These are phyloP conservation scores for Serranus cabrilla DNA, from an alignment of 2,797 vertebrate species.

Conservation along the genomic window DNA sequence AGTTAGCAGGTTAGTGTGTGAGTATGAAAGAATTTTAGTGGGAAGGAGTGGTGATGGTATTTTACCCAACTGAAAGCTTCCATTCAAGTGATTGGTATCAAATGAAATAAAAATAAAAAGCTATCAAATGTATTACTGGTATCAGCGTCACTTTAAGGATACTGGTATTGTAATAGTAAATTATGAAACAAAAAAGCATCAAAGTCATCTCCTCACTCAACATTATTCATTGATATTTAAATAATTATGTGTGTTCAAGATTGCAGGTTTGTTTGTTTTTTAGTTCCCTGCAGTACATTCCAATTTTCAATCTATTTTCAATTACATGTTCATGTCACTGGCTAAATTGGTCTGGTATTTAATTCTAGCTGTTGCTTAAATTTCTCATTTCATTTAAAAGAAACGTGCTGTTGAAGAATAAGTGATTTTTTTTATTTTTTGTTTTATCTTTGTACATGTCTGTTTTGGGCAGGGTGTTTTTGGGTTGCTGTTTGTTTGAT, in stretches of 20 bases:
- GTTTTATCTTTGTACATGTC: not conserved
- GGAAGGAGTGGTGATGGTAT: too few species aligned
- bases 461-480: not conserved
- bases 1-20: too few species aligned
- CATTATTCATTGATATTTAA: not conserved
- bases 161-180: too few species aligned
- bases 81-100: too few species aligned
- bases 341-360: slow-evolving; percentile 2
- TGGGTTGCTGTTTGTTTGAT: not conserved
- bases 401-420: not conserved
- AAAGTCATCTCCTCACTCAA: not conserved
- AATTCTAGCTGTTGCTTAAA: not conserved
- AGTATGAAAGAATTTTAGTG: too few species aligned
- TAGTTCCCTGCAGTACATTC: not conserved
- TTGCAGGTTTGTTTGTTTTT: not conserved
- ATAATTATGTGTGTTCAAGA: not conserved
- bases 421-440: slow-evolving; percentile 3
- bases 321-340: not conserved
- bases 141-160: too few species aligned
- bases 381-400: slow-evolving; percentile 1
- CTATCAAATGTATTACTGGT: too few species aligned
- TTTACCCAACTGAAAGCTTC: too few species aligned
- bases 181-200: too few species aligned
- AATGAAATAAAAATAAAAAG: too few species aligned
- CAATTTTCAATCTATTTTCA: not conserved